Evolutionary conservation across 2,797 vertebrate genomes (phyloP).

Genomic region (Phyllotis vaccarum): DNA sequence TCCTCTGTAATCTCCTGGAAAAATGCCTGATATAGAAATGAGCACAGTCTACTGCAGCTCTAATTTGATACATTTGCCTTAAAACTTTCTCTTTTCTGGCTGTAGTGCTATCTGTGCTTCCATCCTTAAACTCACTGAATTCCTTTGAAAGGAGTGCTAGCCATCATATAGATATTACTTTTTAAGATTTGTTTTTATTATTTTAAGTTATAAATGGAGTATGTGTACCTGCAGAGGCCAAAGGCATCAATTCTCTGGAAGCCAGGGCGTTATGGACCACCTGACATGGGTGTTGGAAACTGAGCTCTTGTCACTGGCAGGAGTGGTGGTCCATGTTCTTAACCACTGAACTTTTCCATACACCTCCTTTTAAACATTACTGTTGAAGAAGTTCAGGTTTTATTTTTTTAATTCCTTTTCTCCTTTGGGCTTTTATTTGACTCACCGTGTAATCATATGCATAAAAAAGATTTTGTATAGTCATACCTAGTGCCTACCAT

Average conservation of each 20-base stretch:
- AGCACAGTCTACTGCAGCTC: neutral
- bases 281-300: neutral
- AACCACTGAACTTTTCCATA: neutral
- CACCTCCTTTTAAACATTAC: neutral
- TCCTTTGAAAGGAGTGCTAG: neutral
- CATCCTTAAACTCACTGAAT: constrained; percentile 4
- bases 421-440: constrained; percentile 13
- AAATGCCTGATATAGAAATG: neutral
- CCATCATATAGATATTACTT: neutral
- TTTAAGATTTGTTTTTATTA: neutral
- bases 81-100: neutral
- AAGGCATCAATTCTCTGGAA: neutral
- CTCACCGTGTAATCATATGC: constrained; percentile 9
- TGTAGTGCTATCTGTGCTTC: neutral
- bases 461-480: constrained; percentile 6
- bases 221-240: neutral
- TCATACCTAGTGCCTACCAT: neutral
- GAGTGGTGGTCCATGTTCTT: neutral
- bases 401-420: neutral
- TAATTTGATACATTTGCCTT: constrained; percentile 20
- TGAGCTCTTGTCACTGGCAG: neutral
- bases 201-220: neutral
- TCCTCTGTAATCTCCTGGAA: neutral
- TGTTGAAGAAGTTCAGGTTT: neutral
- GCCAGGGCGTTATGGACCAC: neutral